Base-by-base conservation (phyloP, 2,797 vertebrate species). In the Hafferia zeledoni region DNA sequence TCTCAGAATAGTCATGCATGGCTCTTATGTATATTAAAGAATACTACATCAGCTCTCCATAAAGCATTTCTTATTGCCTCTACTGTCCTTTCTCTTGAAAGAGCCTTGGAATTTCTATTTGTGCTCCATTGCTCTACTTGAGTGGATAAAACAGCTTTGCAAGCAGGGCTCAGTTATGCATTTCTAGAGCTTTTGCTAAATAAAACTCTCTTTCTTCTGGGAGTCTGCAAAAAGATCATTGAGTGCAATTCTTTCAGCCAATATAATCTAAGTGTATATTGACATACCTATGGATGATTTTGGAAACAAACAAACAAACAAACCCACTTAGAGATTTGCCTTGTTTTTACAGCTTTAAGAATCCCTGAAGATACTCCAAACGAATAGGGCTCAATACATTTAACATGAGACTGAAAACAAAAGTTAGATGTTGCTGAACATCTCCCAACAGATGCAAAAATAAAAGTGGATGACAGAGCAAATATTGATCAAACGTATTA, bases 121-220 rank as follows among this genome's bases (percentile, higher is more conserved):
- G 67, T 89, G 64, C 71, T 95, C 88, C 80, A 50, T 39, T 87
- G 37, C 75, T 82, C 53, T 81, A 68, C 65, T 87, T 59, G 50
- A 91, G 75, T n/a, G 61, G 60, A 87, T 76, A 77, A 83, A 92
- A 93, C 3, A 1, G 47, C 69, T 80, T 87, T 83, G 35, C 61
- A 86, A 86, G 74, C 60, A 85, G 33, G 53, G 76, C 31, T 94
- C 70, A 77, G 50, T 33, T 88, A 76, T 95, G 67, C 46, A 90
- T 89, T 82, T n/a, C 53, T 80, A 91, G 55, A 92, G 49, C 25
- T 57, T 71, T 90, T 61, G 56, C 22, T 64, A 89, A 82, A 84
- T 39, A 87, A 87, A 60, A 70, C 50, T 52, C 17, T 20, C 25
- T 79, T 86, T 91, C 87, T 89, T 91, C 82, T 56, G 46, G 16